phyloP scores from a whole-genome alignment of 2,888 invertebrate species.

The Lysandra coridon region DNA sequence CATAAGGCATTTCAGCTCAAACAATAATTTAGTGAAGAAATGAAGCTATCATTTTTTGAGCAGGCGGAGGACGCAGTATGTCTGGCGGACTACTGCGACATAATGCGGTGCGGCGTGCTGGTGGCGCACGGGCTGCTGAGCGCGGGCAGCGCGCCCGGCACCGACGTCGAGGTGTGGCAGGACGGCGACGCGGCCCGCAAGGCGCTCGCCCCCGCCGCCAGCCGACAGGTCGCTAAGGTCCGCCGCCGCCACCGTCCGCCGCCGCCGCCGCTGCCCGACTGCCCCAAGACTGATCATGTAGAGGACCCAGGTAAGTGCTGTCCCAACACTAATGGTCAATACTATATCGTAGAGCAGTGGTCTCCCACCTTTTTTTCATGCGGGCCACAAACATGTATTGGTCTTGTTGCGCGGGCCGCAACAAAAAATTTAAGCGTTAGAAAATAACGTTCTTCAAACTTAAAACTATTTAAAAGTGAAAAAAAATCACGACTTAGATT shows the following conservation, averaged over 20 bases:
- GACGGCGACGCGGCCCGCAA: slow-evolving; percentile 86
- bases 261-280: slow-evolving; percentile 52
- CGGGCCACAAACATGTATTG: too few relatives aligned
- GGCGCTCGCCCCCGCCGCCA: slow-evolving; percentile 80
- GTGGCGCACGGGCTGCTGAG: slow-evolving; percentile 86
- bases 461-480: too few relatives aligned
- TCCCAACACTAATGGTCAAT: not conserved
- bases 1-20: not conserved
- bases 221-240: slow-evolving; percentile 74
- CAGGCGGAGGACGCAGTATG: slow-evolving; percentile 96
- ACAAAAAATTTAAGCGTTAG: too few relatives aligned
- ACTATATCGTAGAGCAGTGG: not conserved
- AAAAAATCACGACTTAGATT: too few relatives aligned
- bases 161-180: slow-evolving; percentile 91
- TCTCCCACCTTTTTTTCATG: too few relatives aligned
- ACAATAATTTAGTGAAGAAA: not conserved
- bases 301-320: slow-evolving; percentile 36
- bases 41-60: slow-evolving; percentile 34
- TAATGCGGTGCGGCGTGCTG: slow-evolving; percentile 95
- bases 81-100: slow-evolving; percentile 96
- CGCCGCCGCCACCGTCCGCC: slow-evolving; percentile 50
- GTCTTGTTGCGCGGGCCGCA: too few relatives aligned
- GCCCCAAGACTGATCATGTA: slow-evolving; percentile 51
- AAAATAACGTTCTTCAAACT: too few relatives aligned
- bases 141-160: slow-evolving; percentile 83